phyloP scores from a whole-genome alignment of 2,797 vertebrate species.

The Adrianichthys oophorus region DNA sequence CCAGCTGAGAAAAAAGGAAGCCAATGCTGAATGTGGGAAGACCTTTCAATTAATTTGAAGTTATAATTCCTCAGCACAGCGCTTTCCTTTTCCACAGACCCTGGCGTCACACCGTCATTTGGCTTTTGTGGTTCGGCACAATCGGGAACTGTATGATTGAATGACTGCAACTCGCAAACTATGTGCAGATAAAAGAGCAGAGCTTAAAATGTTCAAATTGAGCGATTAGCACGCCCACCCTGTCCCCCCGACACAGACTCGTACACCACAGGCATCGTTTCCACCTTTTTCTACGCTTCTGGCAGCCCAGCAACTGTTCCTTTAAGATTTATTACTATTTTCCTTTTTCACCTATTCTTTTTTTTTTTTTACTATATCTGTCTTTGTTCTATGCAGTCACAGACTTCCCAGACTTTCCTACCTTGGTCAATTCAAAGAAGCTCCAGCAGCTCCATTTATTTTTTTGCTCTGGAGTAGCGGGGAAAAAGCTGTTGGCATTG shows the following conservation, averaged over 20 bases:
- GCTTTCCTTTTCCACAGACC: constrained; percentile 32
- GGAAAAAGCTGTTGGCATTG: too few species aligned
- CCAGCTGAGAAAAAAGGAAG: constrained; percentile 46
- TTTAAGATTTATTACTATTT: constrained; percentile 1
- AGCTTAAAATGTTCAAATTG: constrained; percentile 60
- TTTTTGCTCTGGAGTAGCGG: too few species aligned
- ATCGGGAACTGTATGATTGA: constrained; percentile 58
- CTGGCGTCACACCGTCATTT: constrained; percentile 53
- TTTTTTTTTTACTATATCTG: too few species aligned
- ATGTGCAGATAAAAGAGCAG: constrained; percentile 61
- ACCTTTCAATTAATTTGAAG: constrained; percentile 63
- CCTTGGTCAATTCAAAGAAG: too few species aligned
- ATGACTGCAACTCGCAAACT: constrained; percentile 61
- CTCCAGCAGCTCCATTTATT: too few species aligned
- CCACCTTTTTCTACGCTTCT: background rate
- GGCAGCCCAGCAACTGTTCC: constrained; percentile 5
- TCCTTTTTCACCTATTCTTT: too few species aligned
- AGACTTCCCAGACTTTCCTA: too few species aligned
- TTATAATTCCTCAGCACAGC: constrained; percentile 59
- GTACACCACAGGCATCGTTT: constrained; percentile 7
- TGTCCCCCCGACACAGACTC: background rate
- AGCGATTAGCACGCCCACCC: constrained; percentile 50
- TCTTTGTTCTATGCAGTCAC: too few species aligned
- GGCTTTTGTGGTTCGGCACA: constrained; percentile 57
- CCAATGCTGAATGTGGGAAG: constrained; percentile 43